A percentile compares a stretch with the other conserved stretches of the same genome.
These are phyloP conservation scores for Hybognathus amarus DNA, from an alignment of 2,797 vertebrate genomes.

Conservation along the genomic window DNA sequence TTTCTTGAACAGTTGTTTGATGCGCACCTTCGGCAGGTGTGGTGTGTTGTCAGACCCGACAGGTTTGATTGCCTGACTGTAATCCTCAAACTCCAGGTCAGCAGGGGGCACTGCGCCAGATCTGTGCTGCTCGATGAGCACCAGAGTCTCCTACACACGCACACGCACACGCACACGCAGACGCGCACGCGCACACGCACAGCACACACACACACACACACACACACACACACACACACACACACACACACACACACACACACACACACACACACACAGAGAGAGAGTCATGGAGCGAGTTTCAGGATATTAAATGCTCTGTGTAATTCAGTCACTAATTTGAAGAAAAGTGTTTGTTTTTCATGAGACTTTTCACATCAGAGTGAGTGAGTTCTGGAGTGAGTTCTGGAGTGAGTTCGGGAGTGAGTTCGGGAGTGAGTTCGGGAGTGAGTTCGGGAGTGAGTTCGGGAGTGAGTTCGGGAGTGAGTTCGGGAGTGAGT, in stretches of 20 bases:
- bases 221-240: background rate
- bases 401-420: too few relatives aligned
- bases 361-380: too few relatives aligned
- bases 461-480: too few relatives aligned
- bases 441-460: too few relatives aligned
- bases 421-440: too few relatives aligned
- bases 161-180: too few relatives aligned
- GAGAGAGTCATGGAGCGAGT: too few relatives aligned
- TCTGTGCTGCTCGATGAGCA: conserved; percentile 84
- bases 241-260: background rate
- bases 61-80: conserved; percentile 81
- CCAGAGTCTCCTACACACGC: conserved; percentile 77
- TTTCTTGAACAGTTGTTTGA: conserved; percentile 87
- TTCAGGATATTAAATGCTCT: background rate
- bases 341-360: too few relatives aligned
- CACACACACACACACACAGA: background rate
- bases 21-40: conserved; percentile 72
- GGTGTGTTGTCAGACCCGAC: conserved; percentile 80
- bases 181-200: too few relatives aligned
- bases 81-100: conserved; percentile 89
- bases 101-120: conserved; percentile 82
- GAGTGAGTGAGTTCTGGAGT: too few relatives aligned
- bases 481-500: too few relatives aligned
- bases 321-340: too few relatives aligned
- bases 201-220: background rate